Percentiles rank a stretch among this genome's conserved stretches.
phyloP scores from a whole-genome alignment of 2,797 vertebrate genomes.

The Lerista edwardsae region DNA sequence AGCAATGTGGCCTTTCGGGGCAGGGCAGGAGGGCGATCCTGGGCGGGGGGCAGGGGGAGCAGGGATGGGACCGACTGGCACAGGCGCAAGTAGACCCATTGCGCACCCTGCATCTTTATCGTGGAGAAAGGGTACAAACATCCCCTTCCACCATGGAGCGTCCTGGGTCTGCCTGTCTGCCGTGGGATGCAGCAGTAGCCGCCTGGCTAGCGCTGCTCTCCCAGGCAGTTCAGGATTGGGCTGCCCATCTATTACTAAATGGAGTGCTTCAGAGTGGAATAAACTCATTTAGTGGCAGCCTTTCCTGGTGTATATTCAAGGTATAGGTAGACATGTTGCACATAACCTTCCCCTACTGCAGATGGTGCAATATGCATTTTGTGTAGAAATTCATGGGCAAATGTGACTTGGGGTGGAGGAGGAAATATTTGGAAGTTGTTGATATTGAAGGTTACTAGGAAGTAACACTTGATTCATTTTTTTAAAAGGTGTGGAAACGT shows the following conservation, averaged over 20 bases:
- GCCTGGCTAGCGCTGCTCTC: too few relatives aligned
- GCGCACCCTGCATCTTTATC: too few relatives aligned
- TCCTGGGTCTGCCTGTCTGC: too few relatives aligned
- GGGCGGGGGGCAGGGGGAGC: too few relatives aligned
- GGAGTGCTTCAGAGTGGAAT: background rate
- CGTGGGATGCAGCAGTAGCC: too few relatives aligned
- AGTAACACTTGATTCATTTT: background rate
- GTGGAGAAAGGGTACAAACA: too few relatives aligned
- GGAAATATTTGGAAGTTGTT: slow-evolving; percentile 22
- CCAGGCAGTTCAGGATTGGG: too few relatives aligned
- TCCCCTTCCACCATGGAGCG: too few relatives aligned
- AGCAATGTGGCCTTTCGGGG: too few relatives aligned
- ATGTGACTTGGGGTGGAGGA: slow-evolving; percentile 9
- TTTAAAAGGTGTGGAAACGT: background rate
- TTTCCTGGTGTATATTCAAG: background rate
- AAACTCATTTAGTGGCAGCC: background rate
- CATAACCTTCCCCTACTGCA: background rate
- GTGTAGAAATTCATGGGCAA: slow-evolving; percentile 14
- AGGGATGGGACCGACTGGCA: too few relatives aligned
- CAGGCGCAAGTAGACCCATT: too few relatives aligned
- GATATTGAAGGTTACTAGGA: background rate
- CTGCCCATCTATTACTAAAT: background rate
- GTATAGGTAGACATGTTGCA: background rate
- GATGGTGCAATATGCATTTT: background rate
- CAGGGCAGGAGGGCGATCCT: too few relatives aligned